Evolutionary conservation across 1,140 invertebrate species (phyloP), one percentile per base, ranked within the genome.

Genomic region (Tyrophagus putrescentiae): DNA sequence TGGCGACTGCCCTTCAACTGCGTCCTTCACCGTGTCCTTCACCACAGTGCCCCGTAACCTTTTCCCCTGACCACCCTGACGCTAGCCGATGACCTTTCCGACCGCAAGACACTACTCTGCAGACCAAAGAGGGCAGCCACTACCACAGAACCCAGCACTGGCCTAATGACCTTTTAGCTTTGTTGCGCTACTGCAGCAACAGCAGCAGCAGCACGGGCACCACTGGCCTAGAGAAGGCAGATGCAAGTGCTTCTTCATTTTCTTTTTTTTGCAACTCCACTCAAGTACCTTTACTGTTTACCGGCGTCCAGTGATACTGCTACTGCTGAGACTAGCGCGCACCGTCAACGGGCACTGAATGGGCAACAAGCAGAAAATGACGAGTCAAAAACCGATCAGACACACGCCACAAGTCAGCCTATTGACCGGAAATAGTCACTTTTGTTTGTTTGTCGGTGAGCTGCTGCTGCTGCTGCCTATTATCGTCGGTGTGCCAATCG

Each of bases 381-480:
- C 45, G 7, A 48, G 7, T n/a, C n/a, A n/a, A 13, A 39, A 39
- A 39, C 36, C 36, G 13, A 39, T 39, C 21, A 13, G 13, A 7
- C 7, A 18, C 45, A 48, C 23, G 45, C 45, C 45, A 48, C 45
- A 48, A 48, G 18, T 39, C 36, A 13, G n/a, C 21, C 45, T 21
- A 48, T 48, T 48, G 45, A 48, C 45, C 45, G 45, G 45, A 48
- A 48, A 48, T 18, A 25, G 7, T 48, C 45, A 48, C 45, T 48
- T 48, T 48, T 39, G 21, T 39, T 39, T 39, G 36, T 39, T 39
- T 48, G 45, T 48, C 31, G 23, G 45, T 48, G 23, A 48, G 45
- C 45, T 48, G 7, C 21, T 21, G 13, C 21, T 39, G 7, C 6
- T 21, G 45, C 7, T n/a, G n/a, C n/a, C n/a, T n/a, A n/a, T n/a